Evolutionary conservation across 2,113 vertebrate species (phyloP), one percentile per base, ranked within the genome.

Genomic region (Condylura cristata): DNA sequence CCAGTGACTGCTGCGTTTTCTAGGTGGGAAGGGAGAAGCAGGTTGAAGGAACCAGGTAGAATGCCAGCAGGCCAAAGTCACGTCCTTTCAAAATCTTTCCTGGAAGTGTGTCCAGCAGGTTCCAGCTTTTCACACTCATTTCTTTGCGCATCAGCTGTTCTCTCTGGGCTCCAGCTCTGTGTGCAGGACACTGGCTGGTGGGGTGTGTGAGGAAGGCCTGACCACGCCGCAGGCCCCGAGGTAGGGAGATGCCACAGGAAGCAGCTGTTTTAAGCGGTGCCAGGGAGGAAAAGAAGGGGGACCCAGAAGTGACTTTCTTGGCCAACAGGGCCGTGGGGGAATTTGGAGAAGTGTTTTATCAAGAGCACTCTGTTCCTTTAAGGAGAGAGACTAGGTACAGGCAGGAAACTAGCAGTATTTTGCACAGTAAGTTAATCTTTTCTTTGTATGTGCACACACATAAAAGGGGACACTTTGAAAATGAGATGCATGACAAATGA

Each of bases 111-210:
- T 28, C 5, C 34, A 34, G 1, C 12, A 46, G n/a, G 1, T n/a
- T 22, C 22, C 44, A 3, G 20, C 22, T 22, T 39, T 3, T 16
- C 22, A 28, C 44, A 3, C 56, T 60, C 20, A 8, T 28, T 48
- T 85, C 80, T 65, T 58, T 8, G 41, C 0, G 8, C 10, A 0
- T 72, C 34, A 9, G 26, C 46, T 48, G n/a, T 72, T 68, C 26
- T 68, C 26, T 0, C 51, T 6, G 24, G 14, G 53, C 51, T 20
- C n/a, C 5, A 37, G 44, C 66, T 58, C 0, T 63, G 22, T 14
- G 9, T 3, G 12, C 30, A 18, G 46, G 39, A 10, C 30, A 2
- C 2, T 10, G 17, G 6, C 39, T 2, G 2, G 65, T 5, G 1
- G n/a, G 51, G 30, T 28, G 2, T 22, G 53, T 26, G 6, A 32